Evolutionary conservation across 2,888 invertebrate genomes (phyloP), one percentile per base, ranked within the genome.

Genomic region (Pristionchus entomophagus): DNA sequence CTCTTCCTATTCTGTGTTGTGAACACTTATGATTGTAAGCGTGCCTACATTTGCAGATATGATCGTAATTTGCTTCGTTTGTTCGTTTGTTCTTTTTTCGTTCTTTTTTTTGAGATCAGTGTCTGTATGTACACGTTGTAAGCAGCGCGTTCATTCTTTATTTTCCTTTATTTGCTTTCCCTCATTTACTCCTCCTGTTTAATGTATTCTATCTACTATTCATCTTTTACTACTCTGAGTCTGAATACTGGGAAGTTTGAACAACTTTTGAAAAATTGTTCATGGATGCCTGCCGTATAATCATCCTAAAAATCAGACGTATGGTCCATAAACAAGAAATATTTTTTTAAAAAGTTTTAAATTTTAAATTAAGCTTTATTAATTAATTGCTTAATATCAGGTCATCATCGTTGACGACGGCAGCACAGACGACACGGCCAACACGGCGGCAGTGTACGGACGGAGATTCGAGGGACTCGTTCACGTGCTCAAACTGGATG

Each of bases 331-430:
- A n/a, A n/a, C n/a, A n/a, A n/a, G n/a, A n/a, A n/a, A n/a, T n/a
- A n/a, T n/a, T n/a, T n/a, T n/a, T n/a, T n/a, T n/a, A n/a, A n/a
- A n/a, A n/a, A n/a, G n/a, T n/a, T n/a, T n/a, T n/a, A n/a, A n/a
- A n/a, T n/a, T n/a, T n/a, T n/a, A n/a, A n/a, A n/a, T n/a, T n/a
- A n/a, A n/a, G n/a, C n/a, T n/a, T n/a, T n/a, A n/a, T 84, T 41
- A 35, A 26, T 19, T 12, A 10, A 62, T 49, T 17, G 49, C 8
- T 17, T n/a, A 6, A 83, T 86, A 88, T 53, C 38, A 88, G 90
- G 88, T 93, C 8, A 91, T 93, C 17, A 95, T 99, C 87, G 99
- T 99, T 0, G 98, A 98, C 94, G 99, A 99, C 95, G 99, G 99
- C 17, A 98, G 99, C 94, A 96, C 94, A 87, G 99, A 99, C 94